Evolutionary conservation across 1,140 invertebrate species (phyloP).

Genomic region (Apolygus lucorum): DNA sequence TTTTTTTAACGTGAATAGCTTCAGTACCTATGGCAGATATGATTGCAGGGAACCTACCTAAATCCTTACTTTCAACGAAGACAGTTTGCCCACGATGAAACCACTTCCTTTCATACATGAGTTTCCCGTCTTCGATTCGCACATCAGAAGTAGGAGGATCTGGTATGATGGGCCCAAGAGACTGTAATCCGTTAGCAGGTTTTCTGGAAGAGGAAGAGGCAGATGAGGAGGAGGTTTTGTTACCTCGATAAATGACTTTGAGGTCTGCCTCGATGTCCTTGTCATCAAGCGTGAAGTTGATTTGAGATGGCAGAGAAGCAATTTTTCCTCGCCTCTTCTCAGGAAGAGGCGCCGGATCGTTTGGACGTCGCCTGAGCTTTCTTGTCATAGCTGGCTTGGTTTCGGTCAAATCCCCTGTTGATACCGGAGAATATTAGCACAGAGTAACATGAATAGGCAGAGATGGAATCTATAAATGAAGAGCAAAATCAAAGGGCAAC

Average conservation of each 20-base stretch:
- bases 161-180: constrained; percentile 25
- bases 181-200: constrained; percentile 33
- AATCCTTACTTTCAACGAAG: constrained; percentile 80
- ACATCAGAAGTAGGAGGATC: constrained; percentile 26
- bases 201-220: too few species aligned
- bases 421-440: too few species aligned
- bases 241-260: constrained; percentile 65
- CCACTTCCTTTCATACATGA: constrained; percentile 89
- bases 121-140: constrained; percentile 82
- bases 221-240: constrained; percentile 44
- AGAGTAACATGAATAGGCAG: too few species aligned
- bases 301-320: constrained; percentile 56
- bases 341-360: constrained; percentile 80
- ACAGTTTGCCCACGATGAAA: constrained; percentile 88
- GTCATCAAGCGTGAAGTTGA: constrained; percentile 80
- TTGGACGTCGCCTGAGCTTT: constrained; percentile 81
- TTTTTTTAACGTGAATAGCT: constrained; percentile 83
- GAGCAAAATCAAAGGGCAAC: background rate
- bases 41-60: constrained; percentile 68
- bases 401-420: constrained; percentile 44
- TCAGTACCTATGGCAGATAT: constrained; percentile 83
- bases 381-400: constrained; percentile 63
- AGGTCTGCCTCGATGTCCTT: constrained; percentile 82
- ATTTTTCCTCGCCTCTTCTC: constrained; percentile 71
- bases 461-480: too few species aligned